phyloP scores from a whole-genome alignment of 2,888 invertebrate species.

The Stenchaetothrips biformis region DNA sequence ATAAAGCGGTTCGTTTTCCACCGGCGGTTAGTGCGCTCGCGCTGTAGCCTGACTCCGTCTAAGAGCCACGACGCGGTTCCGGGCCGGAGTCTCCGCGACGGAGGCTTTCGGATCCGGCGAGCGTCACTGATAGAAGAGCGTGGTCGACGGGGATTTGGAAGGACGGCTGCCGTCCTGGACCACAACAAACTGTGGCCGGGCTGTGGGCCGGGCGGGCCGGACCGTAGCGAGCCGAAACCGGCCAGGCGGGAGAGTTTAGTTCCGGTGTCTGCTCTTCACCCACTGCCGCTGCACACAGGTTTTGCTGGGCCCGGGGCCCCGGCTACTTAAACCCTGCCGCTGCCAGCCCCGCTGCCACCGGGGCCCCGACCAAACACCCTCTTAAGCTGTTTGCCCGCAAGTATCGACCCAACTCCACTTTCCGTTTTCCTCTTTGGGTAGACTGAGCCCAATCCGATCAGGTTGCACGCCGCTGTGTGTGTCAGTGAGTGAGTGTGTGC shows the following conservation, averaged over 20 bases:
- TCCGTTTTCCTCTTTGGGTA: not conserved
- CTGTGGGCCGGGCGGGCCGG: not conserved
- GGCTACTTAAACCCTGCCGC: not conserved
- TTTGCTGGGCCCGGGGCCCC: not conserved
- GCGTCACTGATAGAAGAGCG: not conserved
- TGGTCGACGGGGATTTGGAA: not conserved
- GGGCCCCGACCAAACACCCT: slow-evolving; percentile 4
- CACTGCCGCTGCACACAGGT: too few relatives aligned
- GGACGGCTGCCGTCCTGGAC: not conserved
- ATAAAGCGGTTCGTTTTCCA: too few relatives aligned
- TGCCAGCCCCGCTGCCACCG: not conserved
- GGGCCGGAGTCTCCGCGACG: too few relatives aligned
- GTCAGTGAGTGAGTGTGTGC: too few relatives aligned
- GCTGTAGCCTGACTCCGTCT: too few relatives aligned
- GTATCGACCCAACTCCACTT: slow-evolving; percentile 17
- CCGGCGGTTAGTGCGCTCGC: too few relatives aligned
- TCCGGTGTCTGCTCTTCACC: not conserved
- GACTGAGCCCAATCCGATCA: too few relatives aligned
- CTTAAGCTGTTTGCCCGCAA: not conserved
- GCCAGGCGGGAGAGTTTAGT: slow-evolving; percentile 10
- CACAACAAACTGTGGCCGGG: slow-evolving; percentile 17
- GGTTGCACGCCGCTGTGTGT: too few relatives aligned
- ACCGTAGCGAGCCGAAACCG: not conserved
- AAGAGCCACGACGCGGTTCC: too few relatives aligned
- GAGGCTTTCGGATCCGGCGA: not conserved